Percentiles rank a stretch among this genome's conserved stretches.
These are phyloP conservation scores for Salticus scenicus DNA, from an alignment of 2,888 invertebrate genomes.

Conservation along the genomic window DNA sequence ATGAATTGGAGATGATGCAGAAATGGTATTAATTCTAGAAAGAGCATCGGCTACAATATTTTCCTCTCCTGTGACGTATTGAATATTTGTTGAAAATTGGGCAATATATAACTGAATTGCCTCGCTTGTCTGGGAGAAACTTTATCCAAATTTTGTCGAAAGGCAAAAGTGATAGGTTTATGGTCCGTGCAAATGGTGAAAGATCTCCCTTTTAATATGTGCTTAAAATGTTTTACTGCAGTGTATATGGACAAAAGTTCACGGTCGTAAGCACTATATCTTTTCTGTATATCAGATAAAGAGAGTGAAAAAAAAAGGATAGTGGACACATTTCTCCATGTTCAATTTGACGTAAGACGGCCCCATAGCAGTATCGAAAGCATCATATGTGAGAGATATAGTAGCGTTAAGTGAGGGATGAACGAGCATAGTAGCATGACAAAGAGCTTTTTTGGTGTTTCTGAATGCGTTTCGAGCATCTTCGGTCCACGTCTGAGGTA, in stretches of 20 bases:
- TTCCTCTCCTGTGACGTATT: not conserved
- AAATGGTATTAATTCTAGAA: not conserved
- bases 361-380: conserved; percentile 72
- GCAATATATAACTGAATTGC: not conserved
- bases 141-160: not conserved
- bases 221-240: not conserved
- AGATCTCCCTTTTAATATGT: not conserved
- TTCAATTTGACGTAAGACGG: conserved; percentile 72
- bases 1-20: not conserved
- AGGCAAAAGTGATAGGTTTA: not conserved
- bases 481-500: no score
- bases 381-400: conserved; percentile 74
- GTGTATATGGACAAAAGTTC: not conserved
- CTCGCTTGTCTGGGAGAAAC: not conserved
- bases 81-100: not conserved
- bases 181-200: not conserved
- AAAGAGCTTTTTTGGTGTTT: no score
- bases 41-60: not conserved
- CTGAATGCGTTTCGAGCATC: no score
- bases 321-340: conserved; percentile 60
- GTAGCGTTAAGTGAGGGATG: not conserved
- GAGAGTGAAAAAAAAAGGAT: not conserved
- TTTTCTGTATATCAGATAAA: not conserved
- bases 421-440: no score
- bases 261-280: not conserved